Evolutionary conservation across 2,113 vertebrate genomes (phyloP), one percentile per base, ranked within the genome.

Genomic region (Eleginops maclovinus): DNA sequence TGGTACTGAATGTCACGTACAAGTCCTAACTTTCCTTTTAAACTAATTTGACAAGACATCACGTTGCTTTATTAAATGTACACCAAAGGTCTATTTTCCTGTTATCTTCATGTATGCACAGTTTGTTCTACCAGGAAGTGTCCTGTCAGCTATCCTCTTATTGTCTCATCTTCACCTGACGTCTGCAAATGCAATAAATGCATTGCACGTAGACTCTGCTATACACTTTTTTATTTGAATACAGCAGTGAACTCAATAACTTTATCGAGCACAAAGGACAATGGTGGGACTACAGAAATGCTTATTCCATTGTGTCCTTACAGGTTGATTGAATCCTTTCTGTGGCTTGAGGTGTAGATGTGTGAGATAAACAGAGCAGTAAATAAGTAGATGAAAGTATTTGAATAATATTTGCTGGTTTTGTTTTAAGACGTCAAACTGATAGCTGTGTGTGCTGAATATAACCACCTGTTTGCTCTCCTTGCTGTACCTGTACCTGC

Each of bases 381-480:
- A 55, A 16, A 13, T 8, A 56, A 24, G 7, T 6, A n/a, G 21
- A 11, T 22, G 5, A 14, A 76, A 49, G 36, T 53, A 7, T 82
- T 73, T 81, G 41, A 69, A 54, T 50, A 41, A 3, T 9, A 16
- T 82, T 85, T 61, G 24, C 24, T 36, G 55, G 17, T 79, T 58
- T 60, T 12, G 16, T 16, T 58, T 67, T 12, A 50, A 46, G 17
- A 16, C 6, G 9, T 72, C 60, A 56, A 69, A 70, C 67, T 31
- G 53, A 60, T 1, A 3, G 13, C 65, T 53, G 21, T 53, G n/a
- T 53, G 17, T 53, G 16, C 63, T 26, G 68, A 66, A 59, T 73
- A 15, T 41, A 50, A 16, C 17, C 54, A 10, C 4, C 46, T 87
- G 78, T 94, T 93, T 91, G 85, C 75, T 85, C 78, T 88, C 80